These are phyloP conservation scores for Sclerurus mexicanus DNA, from an alignment of 2,113 vertebrate genomes.

Conservation along the genomic window DNA sequence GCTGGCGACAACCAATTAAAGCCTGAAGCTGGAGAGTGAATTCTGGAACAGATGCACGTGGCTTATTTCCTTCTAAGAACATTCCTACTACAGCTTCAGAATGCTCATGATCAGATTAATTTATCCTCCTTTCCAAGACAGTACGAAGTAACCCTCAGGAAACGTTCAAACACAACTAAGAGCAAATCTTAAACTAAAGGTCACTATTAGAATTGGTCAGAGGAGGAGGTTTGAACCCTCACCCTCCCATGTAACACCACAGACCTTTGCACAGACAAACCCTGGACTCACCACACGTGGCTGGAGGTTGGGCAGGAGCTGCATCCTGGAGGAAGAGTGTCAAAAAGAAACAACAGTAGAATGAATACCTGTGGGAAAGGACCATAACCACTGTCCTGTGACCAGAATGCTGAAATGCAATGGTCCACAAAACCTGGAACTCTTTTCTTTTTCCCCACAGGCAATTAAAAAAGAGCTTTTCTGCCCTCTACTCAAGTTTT, in stretches of 20 bases:
- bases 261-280: not conserved
- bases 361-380: not conserved
- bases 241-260: not conserved
- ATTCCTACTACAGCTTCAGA: not conserved
- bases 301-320: not conserved
- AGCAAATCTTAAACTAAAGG: not conserved
- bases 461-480: not conserved
- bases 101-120: not conserved
- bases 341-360: not conserved
- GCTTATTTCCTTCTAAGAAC: not conserved
- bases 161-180: not conserved
- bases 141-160: not conserved
- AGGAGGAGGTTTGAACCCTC: not conserved
- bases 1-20: not conserved
- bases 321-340: not conserved
- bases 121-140: not conserved
- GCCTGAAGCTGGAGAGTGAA: not conserved
- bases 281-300: not conserved
- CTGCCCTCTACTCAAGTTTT: not conserved
- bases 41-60: not conserved
- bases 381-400: not conserved
- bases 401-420: not conserved
- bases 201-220: not conserved
- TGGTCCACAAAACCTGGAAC: not conserved
- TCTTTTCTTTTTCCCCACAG: accelerated